Evolutionary conservation across 2,797 vertebrate genomes (phyloP), one percentile per base, ranked within the genome.

Genomic region (Meda fulgida): DNA sequence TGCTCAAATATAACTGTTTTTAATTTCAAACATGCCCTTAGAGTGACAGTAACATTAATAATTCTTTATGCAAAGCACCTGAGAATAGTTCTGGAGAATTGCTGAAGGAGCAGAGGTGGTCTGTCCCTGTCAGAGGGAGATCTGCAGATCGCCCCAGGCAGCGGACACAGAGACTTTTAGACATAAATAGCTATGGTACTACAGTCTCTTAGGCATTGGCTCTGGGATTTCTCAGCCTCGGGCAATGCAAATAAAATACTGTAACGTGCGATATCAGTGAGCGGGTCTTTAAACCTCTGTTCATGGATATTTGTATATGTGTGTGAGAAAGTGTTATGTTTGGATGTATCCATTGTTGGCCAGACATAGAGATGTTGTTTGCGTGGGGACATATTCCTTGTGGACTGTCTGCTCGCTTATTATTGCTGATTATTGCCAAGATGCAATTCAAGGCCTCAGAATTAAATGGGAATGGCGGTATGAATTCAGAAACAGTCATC

Each of bases 401-500:
- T 73, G 73, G 66, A 83, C 73, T 65, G 65, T 60, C 69, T 53
- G 43, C 36, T 51, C 19, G 29, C 38, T 84, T 80, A 18, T 65
- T 65, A 65, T 31, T 55, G 67, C 53, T 81, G 71, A 76, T 71
- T 43, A 87, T 84, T 84, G 36, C 83, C 78, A 85, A 84, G 87
- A 75, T 48, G 80, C 23, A 77, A 38, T 75, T 31, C 70, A 78
- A 78, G 82, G 82, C 26, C 48, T 58, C 69, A 75, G 36, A 81
- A 75, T 9, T 79, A 36, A 81, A 78, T 75, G 46, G 66, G 51
- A 82, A 46, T 21, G 19, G 26, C 2, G 19, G 18, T 84, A 38
- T 82, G 71, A 58, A 85, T 87, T 89, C 51, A 55, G 70, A 77
- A 80, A 84, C 13, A 88, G 70, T 81, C 40, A 80, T 88, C 73